phyloP scores from a whole-genome alignment of 2,113 vertebrate genomes.

The Boleophthalmus pectinirostris region DNA sequence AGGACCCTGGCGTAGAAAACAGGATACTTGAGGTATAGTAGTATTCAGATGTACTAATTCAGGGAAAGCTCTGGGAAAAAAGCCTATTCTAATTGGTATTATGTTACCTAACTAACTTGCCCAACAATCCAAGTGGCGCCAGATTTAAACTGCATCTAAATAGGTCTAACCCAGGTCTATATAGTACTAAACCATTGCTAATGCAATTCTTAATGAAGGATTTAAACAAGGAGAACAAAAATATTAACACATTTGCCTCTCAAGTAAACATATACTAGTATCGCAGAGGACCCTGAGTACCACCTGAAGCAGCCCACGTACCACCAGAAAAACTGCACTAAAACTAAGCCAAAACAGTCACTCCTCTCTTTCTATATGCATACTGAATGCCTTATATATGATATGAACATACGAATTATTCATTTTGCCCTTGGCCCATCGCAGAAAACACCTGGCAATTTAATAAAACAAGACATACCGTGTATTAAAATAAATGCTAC shows the following conservation, averaged over 20 bases:
- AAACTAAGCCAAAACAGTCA: neutral
- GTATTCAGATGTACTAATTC: no score
- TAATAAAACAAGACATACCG: neutral
- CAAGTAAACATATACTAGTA: neutral
- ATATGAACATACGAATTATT: neutral
- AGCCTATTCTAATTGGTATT: no score
- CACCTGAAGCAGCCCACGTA: neutral
- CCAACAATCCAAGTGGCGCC: no score
- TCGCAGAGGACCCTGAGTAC: neutral
- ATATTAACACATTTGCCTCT: neutral
- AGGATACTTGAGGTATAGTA: neutral
- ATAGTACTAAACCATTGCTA: neutral
- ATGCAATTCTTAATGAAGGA: neutral
- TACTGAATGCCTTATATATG: neutral
- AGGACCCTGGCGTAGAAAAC: slow-evolving; percentile 50
- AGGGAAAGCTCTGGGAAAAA: no score
- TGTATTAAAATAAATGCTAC: neutral
- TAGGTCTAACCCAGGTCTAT: no score
- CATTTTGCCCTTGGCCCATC: neutral
- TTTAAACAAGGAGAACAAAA: neutral
- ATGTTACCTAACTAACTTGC: no score
- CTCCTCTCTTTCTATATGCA: neutral
- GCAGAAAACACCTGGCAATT: neutral
- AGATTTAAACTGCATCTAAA: no score
- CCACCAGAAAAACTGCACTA: neutral